phyloP scores from a whole-genome alignment of 2,888 invertebrate genomes.

The Norana najaformis region DNA sequence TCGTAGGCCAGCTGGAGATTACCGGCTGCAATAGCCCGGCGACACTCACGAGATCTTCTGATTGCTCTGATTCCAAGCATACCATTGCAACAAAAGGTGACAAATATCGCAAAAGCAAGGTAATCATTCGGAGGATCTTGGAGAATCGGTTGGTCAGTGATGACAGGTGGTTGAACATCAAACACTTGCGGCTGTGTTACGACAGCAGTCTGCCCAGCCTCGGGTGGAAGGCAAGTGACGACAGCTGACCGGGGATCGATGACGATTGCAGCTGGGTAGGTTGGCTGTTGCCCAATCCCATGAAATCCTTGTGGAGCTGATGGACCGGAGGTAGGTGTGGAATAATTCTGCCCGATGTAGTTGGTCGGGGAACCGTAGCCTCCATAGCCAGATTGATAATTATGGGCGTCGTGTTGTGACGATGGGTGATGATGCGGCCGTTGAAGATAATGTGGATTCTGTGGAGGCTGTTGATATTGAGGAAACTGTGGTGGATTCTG shows the following conservation, averaged over 20 bases:
- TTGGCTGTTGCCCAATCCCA: too few species aligned
- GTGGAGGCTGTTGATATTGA: neutral
- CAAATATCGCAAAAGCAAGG: conserved; percentile 38
- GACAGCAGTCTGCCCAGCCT: neutral
- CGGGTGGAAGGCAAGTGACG: neutral
- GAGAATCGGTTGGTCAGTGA: conserved; percentile 8
- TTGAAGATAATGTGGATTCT: neutral
- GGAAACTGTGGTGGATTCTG: neutral
- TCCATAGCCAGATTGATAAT: too few species aligned
- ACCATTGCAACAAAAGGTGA: conserved; percentile 42
- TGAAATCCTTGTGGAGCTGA: too few species aligned
- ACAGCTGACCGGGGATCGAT: neutral
- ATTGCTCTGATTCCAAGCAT: conserved; percentile 42
- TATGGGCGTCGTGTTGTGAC: too few species aligned
- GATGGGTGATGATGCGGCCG: neutral
- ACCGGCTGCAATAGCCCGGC: conserved; percentile 33
- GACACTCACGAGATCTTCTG: conserved; percentile 36
- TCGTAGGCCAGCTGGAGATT: neutral
- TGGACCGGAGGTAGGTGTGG: too few species aligned
- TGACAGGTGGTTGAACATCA: neutral
- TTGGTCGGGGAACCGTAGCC: too few species aligned
- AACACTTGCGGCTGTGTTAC: neutral
- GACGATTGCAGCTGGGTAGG: too few species aligned
- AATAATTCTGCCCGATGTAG: too few species aligned
- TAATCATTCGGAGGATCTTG: conserved; percentile 37